Evolutionary conservation across 2,888 invertebrate species (phyloP), one percentile per base, ranked within the genome.

Genomic region (Oxyscelio sp.): DNA sequence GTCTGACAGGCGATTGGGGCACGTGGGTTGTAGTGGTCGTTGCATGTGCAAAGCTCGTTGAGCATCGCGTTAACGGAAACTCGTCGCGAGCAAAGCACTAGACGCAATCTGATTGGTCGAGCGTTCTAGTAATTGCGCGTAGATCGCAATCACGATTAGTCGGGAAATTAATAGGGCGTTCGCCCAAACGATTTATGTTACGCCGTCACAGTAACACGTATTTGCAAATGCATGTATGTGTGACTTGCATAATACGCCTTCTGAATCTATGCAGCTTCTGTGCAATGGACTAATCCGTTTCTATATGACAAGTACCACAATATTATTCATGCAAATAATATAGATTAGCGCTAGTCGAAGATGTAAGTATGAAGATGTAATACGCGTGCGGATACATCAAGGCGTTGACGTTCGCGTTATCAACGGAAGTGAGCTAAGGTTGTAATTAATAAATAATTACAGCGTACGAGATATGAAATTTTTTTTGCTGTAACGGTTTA

Each of bases 141-240:
- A 92, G 92, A 92, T 92, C 92, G 89, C 91, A 89, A 92, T 92
- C 92, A 90, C 90, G 92, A 92, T 92, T 92, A 91, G 89, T 87
- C 88, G 89, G 91, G 91, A 91, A 92, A 92, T 92, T 92, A 92
- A 92, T 92, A 92, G 91, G 90, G 89, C 88, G 83, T 85, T 89
- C 87, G 87, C 85, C 87, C 88, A 85, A 80, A 88, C 88, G 90
- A 92, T 92, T 91, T 91, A 91, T 91, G 91, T 71, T 83, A 48
- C 74, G 56, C 77, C 80, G 81, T 81, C 81, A 77, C 85, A 81
- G 73, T 74, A 83, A 83, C 83, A 73, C 78, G 83, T 78, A 73
- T 74, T 63, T 34, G 59, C 38, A 15, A 13, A 24, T 19, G 43
- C 6, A 61, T 1, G 24, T 52, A n/a, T 70, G 77, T 15, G 56